These are phyloP conservation scores for Anoncus sp. DNA, from an alignment of 2,888 invertebrate species.

Conservation along the genomic window DNA sequence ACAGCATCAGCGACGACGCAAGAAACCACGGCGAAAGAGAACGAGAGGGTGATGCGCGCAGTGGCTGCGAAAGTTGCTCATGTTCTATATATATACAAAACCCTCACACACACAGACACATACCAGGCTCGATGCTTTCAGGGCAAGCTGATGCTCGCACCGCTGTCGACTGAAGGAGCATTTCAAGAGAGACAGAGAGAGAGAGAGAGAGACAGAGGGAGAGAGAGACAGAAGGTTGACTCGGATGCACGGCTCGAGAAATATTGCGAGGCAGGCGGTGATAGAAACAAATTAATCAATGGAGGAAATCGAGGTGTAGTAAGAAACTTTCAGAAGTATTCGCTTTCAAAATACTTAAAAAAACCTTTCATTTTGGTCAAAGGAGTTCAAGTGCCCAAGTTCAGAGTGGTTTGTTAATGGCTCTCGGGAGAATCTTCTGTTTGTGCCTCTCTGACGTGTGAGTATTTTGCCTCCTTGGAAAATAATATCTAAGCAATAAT, in stretches of 20 bases:
- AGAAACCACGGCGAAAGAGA: slow-evolving; percentile 38
- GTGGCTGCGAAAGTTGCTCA: slow-evolving; percentile 45
- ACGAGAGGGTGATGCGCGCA: slow-evolving; percentile 26
- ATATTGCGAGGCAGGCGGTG: slow-evolving; percentile 21
- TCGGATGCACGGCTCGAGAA: slow-evolving; percentile 18
- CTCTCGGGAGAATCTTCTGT: slow-evolving; percentile 6
- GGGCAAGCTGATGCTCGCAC: slow-evolving; percentile 34
- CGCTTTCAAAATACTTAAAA: slow-evolving; percentile 22
- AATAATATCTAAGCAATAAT: background rate
- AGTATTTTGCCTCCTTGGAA: slow-evolving; percentile 7
- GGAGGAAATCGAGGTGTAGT: background rate
- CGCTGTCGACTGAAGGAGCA: slow-evolving; percentile 46
- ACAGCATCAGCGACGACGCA: slow-evolving; percentile 50
- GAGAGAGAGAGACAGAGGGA: slow-evolving; percentile 49
- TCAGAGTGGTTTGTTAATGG: slow-evolving; percentile 4
- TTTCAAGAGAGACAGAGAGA: background rate
- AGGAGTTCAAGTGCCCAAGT: slow-evolving; percentile 7
- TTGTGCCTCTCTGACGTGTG: slow-evolving; percentile 1
- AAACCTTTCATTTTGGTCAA: slow-evolving; percentile 27
- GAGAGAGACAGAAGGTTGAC: slow-evolving; percentile 48
- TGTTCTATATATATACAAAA: slow-evolving; percentile 11
- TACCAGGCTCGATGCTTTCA: slow-evolving; percentile 24
- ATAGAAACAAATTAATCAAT: slow-evolving; percentile 39
- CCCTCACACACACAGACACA: slow-evolving; percentile 7
- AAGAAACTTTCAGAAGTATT: slow-evolving; percentile 15